Evolutionary conservation across 53 echinoderm and acorn worm species (phyloP), one percentile per base, ranked within the genome.

Genomic region (Paelopatides confundens): DNA sequence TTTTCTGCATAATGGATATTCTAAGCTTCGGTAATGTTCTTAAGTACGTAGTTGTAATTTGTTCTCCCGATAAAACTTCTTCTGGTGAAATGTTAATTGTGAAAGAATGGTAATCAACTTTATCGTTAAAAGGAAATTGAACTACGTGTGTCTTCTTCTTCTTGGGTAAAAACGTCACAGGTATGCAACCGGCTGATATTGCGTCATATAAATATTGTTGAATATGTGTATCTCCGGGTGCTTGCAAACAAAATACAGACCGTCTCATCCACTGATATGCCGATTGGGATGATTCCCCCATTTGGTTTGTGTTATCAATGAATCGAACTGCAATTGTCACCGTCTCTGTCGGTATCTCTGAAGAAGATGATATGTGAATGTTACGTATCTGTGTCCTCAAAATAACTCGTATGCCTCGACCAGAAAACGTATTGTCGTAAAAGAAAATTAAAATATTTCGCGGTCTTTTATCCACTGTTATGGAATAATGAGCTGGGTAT

Each of bases 191-290:
- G 64, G 93, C 91, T 90, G 94, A 81, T 26, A 94, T 63, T 21
- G 96, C 90, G 71, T 96, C 96, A 76, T 93, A 96, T 87, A 96
- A 96, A 47, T 92, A 91, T 66, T 91, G 92, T 48, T 92, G 84
- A 30, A 94, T 96, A 7, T 92, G 91, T 2, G 96, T 94, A 64
- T 96, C 91, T 30, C 86, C 93, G 5, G 96, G 96, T 21, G 96
- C 92, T 50, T 91, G 93, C 15, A 96, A 90, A 78, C 96, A 96
- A 81, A 96, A 96, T 33, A 96, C 68, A 17, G 94, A 88, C 21
- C 94, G 94, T 31, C 93, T 83, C 96, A 96, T 96, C 96, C 96
- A 96, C 68, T 94, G 90, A 21, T 93, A 77, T 31, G 90, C 92
- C 11, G 92, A 92, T 28, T 89, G 87, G 8, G 71, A 89, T 17